Base-by-base conservation (phyloP, 2,888 invertebrate species). In the Pterostichus madidus region DNA sequence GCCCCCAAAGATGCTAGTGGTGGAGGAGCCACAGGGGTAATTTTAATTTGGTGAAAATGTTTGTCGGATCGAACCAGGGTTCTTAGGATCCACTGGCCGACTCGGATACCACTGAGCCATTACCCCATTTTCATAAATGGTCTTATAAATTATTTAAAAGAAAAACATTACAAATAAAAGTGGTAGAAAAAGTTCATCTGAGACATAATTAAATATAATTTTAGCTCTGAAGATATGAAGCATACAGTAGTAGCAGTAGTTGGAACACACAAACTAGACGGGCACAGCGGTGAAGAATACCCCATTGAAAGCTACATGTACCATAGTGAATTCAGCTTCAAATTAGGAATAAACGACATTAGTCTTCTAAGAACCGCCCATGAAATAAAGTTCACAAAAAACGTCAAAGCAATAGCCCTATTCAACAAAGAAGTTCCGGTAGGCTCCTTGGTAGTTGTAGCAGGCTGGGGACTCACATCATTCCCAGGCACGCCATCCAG, bases 381-480 rank as follows among this genome's bases (percentile, higher is more conserved):
- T 17, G 39, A 31, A 6, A 75, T 75, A n/a, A 2, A 49, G 52
- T 75, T 75, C 32, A 32, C 10, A 3, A 32, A n/a, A 2, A 13
- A 24, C 24, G 15, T 75, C 7, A 11, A n/a, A 13, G 52, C 75
- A 11, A 52, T 75, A 8, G 11, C 13, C 2, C 0, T 75, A 0
- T 35, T 11, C 7, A 52, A 52, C 7, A 17, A 52, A 5, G 32
- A 24, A 4, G 31, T 75, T 11, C 75, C 75, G 4, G 31, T 8
- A 1, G 52, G 10, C 0, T 31, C 75, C 10, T n/a, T 5, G 6
- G 75, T 75, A 2, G 4, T 35, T 31, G 75, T 53, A 10, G 31
- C 75, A 4, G 75, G 75, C 0, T 75, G 75, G 75, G 75, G 75
- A 15, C 53, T 49, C 11, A 75, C 75, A 7, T 31, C 31, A 11